Percentiles rank a stretch among this genome's conserved stretches.
These are phyloP conservation scores for Pelusios castaneus DNA, from an alignment of 2,113 vertebrate species.

Conservation along the genomic window DNA sequence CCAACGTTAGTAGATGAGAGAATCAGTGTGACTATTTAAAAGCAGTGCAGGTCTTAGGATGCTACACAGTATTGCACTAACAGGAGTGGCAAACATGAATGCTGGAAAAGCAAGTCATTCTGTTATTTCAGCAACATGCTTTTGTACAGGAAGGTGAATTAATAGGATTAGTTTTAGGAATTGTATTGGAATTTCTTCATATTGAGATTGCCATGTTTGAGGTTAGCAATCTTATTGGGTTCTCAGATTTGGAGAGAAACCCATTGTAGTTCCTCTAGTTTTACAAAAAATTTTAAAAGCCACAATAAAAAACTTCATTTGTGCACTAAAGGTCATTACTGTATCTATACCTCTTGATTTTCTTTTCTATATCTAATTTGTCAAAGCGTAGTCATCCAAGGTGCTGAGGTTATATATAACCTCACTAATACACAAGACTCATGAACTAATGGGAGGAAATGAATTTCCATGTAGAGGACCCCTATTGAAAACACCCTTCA, in stretches of 20 bases:
- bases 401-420: neutral
- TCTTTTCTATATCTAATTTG: neutral
- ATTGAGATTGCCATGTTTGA: constrained; percentile 73
- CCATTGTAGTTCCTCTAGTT: neutral
- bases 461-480: neutral
- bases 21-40: neutral
- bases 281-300: neutral
- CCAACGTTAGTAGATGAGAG: neutral
- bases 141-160: constrained; percentile 16
- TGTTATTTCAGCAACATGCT: neutral
- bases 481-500: neutral
- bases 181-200: constrained; percentile 55
- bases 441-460: constrained; percentile 2
- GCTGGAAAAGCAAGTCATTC: neutral
- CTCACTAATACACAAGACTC: neutral
- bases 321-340: neutral
- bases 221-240: constrained; percentile 75
- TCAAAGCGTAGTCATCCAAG: neutral
- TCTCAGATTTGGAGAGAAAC: constrained; percentile 77
- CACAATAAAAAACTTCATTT: neutral
- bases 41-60: neutral
- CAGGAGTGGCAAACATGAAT: neutral
- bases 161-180: constrained; percentile 65
- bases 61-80: neutral
- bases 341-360: neutral